A percentile compares a stretch with the other conserved stretches of the same genome.
Evolutionary conservation across 2,113 vertebrate genomes (phyloP).

Genomic region (Raja brachyura): DNA sequence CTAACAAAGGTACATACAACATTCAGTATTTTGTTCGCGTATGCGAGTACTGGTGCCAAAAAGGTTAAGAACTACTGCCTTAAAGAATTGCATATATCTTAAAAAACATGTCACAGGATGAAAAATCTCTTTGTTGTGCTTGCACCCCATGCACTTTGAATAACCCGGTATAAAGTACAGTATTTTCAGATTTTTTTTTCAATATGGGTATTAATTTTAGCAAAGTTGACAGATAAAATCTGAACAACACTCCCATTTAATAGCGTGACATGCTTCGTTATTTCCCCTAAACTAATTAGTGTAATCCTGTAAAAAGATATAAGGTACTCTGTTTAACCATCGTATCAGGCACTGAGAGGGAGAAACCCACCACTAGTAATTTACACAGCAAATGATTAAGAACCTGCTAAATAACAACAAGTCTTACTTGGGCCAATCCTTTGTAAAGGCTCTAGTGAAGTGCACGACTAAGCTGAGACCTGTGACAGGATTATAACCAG

Average conservation of each 20-base stretch:
- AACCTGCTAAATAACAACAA: conserved; percentile 50
- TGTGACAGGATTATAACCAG: conserved; percentile 1
- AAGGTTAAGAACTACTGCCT: too few relatives aligned
- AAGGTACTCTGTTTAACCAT: conserved; percentile 64
- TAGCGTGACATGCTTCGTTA: conserved; percentile 43
- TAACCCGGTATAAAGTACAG: background rate
- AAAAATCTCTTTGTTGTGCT: background rate
- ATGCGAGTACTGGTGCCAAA: too few relatives aligned
- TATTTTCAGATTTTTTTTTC: background rate
- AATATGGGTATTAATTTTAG: background rate
- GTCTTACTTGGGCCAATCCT: conserved; percentile 51
- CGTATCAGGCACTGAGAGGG: conserved; percentile 54
- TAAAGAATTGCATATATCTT: background rate
- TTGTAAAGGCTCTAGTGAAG: conserved; percentile 48
- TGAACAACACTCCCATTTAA: background rate
- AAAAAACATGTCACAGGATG: background rate
- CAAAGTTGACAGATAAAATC: background rate
- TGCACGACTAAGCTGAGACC: conserved; percentile 4
- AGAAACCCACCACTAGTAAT: conserved; percentile 47
- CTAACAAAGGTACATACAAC: too few relatives aligned
- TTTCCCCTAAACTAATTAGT: conserved; percentile 69
- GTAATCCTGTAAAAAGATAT: conserved; percentile 79
- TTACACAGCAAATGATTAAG: conserved; percentile 49
- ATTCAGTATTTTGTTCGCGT: too few relatives aligned
- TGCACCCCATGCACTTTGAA: background rate